These are phyloP conservation scores for Rhinatrema bivittatum DNA, from an alignment of 2,797 vertebrate genomes.

Conservation along the genomic window DNA sequence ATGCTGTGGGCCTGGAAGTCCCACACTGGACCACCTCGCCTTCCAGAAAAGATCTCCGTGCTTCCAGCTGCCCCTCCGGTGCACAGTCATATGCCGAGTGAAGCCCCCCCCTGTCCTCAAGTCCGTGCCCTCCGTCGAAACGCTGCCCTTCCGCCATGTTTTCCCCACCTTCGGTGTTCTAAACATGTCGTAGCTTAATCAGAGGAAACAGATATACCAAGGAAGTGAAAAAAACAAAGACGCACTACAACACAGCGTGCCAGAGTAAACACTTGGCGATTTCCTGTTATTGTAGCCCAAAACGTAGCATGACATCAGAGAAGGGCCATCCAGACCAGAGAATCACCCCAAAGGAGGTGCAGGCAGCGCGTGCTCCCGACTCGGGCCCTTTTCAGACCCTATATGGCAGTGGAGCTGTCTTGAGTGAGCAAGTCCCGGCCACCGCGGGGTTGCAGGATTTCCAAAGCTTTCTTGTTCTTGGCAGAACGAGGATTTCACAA, in stretches of 20 bases:
- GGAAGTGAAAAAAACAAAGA: conserved; percentile 56
- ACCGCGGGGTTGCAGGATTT: conserved; percentile 16
- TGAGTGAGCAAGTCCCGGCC: not conserved
- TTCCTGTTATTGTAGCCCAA: conserved; percentile 74
- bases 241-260: conserved; percentile 44
- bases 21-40: no score
- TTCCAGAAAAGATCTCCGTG: no score
- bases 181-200: conserved; percentile 56
- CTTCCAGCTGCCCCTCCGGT: no score
- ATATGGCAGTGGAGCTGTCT: conserved; percentile 51
- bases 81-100: no score
- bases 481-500: conserved; percentile 39
- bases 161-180: conserved; percentile 8
- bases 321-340: conserved; percentile 38
- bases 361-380: conserved; percentile 35
- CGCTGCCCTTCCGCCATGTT: conserved; percentile 8
- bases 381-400: conserved; percentile 44
- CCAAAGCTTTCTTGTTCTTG: conserved; percentile 32
- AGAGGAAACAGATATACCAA: conserved; percentile 61
- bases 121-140: not conserved
- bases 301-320: conserved; percentile 62
- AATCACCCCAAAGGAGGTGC: conserved; percentile 34
- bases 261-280: conserved; percentile 62
- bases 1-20: no score
- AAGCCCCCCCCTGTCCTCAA: no score